Conservation (phyloP, 2,113 vertebrate species). For the Ciconia boyciana region DNA sequence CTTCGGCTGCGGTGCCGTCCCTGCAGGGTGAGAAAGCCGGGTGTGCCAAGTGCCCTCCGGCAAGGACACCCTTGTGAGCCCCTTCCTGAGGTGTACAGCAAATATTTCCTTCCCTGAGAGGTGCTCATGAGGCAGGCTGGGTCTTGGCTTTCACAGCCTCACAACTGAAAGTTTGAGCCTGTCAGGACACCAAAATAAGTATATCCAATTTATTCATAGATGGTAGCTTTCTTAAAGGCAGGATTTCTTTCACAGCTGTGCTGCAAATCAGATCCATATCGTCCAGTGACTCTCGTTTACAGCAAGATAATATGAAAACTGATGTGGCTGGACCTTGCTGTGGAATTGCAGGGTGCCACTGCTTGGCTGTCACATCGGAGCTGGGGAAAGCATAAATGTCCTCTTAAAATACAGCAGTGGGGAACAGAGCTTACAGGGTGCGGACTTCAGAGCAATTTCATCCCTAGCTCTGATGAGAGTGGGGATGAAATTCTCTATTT, state of each 20-base stretch:
- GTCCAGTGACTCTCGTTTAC: conserved; percentile 20
- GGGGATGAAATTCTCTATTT: neutral
- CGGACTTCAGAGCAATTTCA: neutral
- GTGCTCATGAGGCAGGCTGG: neutral
- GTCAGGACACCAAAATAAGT: neutral
- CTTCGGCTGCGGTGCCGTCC: fast-evolving
- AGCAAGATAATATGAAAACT: neutral
- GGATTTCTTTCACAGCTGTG: conserved; percentile 21
- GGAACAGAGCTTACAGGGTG: neutral
- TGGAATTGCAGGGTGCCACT: neutral
- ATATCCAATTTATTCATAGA: conserved; percentile 18
- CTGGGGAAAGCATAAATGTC: neutral
- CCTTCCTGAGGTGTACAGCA: neutral
- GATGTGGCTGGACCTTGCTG: neutral
- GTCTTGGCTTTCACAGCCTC: neutral
- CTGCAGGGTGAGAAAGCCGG: neutral
- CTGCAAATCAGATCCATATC: neutral
- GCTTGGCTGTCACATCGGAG: neutral
- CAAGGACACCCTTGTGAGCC: neutral
- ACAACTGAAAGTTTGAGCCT: neutral
- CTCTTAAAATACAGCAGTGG: neutral
- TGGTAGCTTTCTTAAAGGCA: neutral
- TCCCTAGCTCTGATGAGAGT: neutral
- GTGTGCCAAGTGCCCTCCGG: neutral
- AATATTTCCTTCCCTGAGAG: neutral